A percentile compares a stretch with the other conserved stretches of the same genome.
Conservation (phyloP, 2,888 invertebrate species). For the Ecliptopera silaceata region DNA sequence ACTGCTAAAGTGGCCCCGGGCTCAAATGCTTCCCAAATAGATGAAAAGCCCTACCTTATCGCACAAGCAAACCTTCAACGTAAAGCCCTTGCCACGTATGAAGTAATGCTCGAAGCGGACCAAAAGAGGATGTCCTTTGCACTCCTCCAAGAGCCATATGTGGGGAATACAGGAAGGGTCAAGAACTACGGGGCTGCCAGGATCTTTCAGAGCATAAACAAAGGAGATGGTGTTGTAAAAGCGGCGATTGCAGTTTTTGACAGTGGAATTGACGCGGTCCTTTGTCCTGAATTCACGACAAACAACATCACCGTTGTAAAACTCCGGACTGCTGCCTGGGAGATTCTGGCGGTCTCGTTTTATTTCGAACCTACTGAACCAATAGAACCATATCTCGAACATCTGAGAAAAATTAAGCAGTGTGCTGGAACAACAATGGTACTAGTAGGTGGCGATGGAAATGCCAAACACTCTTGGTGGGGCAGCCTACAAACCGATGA, state of each 20-base stretch:
- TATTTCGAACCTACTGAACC: background rate
- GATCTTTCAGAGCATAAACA: background rate
- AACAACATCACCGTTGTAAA: too few species aligned
- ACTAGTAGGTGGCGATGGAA: background rate
- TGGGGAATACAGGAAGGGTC: too few species aligned
- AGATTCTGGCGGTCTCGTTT: background rate
- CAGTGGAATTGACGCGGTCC: background rate
- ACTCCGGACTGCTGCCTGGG: background rate
- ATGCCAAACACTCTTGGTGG: too few species aligned
- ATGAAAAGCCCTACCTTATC: background rate
- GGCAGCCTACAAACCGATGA: background rate
- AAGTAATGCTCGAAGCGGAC: background rate
- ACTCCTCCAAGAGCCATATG: too few species aligned
- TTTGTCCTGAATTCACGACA: background rate
- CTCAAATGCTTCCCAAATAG: too few species aligned
- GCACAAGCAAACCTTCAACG: background rate
- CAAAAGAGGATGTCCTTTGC: too few species aligned
- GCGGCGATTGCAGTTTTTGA: background rate
- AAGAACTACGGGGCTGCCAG: background rate
- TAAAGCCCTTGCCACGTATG: background rate
- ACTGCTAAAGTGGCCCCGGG: too few species aligned
- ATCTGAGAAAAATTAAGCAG: background rate
- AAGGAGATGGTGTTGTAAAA: background rate
- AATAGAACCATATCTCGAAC: background rate
- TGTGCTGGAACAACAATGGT: background rate